Evolutionary conservation across 1,140 invertebrate genomes (phyloP).

Genomic region (Pseudobourletiella spinata): DNA sequence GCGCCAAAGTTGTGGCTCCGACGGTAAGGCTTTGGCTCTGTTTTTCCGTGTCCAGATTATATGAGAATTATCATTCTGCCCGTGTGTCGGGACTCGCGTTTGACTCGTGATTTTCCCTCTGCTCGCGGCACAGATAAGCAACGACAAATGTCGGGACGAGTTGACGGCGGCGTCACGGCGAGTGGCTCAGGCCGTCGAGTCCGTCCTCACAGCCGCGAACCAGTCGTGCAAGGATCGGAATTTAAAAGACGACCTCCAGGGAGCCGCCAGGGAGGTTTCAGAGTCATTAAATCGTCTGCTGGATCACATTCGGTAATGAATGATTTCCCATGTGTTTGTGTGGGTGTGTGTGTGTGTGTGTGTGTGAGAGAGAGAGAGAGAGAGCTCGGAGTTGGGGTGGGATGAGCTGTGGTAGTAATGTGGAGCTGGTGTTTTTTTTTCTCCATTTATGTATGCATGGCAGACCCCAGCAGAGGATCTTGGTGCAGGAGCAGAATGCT

Average conservation of each 20-base stretch:
- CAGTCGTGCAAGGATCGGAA: conserved; percentile 53
- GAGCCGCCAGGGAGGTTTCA: conserved; percentile 80
- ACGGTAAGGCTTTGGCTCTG: too few relatives aligned
- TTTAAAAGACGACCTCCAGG: conserved; percentile 64
- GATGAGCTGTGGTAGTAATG: too few relatives aligned
- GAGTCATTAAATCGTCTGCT: conserved; percentile 81
- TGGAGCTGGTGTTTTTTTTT: conserved; percentile 49
- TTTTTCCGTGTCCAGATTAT: too few relatives aligned
- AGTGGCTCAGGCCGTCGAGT: conserved; percentile 84
- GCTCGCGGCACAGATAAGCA: conserved; percentile 42
- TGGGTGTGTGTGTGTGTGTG: too few relatives aligned
- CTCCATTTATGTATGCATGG: conserved; percentile 64
- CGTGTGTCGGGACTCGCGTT: too few relatives aligned
- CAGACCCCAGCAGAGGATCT: conserved; percentile 39
- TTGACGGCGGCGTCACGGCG: conserved; percentile 83
- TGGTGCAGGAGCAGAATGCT: conserved; percentile 44
- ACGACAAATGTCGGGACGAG: conserved; percentile 78
- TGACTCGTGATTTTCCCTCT: too few relatives aligned
- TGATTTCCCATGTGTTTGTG: too few relatives aligned
- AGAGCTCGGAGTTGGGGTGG: too few relatives aligned
- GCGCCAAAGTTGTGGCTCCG: conserved; percentile 77
- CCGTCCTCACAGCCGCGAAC: conserved; percentile 77
- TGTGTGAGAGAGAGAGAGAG: too few relatives aligned
- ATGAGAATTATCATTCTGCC: background rate
- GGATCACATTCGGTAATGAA: conserved; percentile 78